A percentile compares a stretch with the other conserved stretches of the same genome.
Evolutionary conservation across 2,113 vertebrate species (phyloP).

Genomic region (Sigmodon hispidus): DNA sequence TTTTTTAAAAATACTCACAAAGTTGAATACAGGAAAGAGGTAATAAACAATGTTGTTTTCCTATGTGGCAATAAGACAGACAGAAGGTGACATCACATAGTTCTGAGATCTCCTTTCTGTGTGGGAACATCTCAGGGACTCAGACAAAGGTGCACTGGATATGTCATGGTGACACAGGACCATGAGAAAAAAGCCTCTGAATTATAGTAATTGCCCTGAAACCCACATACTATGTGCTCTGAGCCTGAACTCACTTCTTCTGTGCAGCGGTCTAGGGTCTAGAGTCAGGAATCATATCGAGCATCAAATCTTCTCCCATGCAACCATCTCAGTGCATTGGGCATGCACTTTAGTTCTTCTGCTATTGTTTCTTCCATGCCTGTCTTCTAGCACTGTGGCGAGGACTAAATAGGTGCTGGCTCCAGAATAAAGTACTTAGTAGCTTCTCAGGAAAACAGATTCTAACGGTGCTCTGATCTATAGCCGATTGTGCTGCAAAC

Average conservation of each 20-base stretch:
- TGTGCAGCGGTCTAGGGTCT: fast-evolving
- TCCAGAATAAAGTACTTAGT: background rate
- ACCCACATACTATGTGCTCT: fast-evolving
- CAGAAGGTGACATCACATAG: background rate
- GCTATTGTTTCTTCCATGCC: background rate
- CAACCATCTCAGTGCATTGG: background rate
- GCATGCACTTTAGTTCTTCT: background rate
- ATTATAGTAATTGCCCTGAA: fast-evolving
- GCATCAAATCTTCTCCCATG: background rate
- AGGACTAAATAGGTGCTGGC: background rate
- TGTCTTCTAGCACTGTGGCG: background rate
- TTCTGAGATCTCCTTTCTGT: background rate
- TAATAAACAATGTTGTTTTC: background rate
- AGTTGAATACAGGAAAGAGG: background rate
- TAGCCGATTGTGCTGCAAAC: background rate
- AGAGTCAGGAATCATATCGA: background rate
- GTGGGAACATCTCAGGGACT: fast-evolving
- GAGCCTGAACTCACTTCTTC: background rate
- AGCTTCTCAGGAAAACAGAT: background rate
- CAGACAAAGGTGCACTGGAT: fast-evolving
- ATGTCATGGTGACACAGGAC: fast-evolving
- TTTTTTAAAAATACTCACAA: background rate
- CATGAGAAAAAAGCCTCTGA: background rate
- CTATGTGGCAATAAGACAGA: background rate
- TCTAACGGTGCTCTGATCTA: too few species aligned